Conservation (phyloP, 2,113 vertebrate genomes). For the Pteruthius melanotis region DNA sequence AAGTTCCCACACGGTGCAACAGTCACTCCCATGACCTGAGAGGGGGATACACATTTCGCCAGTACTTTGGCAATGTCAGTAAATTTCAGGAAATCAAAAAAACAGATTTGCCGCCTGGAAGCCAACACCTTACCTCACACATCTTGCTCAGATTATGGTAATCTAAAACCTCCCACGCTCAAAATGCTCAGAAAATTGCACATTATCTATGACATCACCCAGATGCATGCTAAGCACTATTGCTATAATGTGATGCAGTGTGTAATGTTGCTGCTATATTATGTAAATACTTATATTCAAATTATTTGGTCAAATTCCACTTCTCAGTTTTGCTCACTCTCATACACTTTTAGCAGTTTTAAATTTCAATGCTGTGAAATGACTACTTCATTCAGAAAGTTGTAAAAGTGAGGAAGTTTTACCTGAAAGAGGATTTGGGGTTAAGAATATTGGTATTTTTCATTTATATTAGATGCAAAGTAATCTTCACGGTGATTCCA, state of each 20-base stretch:
- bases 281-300: background rate
- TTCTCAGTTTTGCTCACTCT: background rate
- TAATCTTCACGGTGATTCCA: background rate
- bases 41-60: background rate
- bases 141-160: background rate
- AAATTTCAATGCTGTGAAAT: background rate
- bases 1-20: accelerated
- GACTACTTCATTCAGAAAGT: background rate
- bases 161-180: background rate
- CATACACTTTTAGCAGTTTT: background rate
- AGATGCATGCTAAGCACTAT: background rate
- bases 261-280: background rate
- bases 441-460: background rate
- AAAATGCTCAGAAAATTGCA: background rate
- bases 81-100: background rate
- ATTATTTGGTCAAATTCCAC: background rate
- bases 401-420: background rate
- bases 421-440: background rate
- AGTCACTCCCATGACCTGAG: background rate
- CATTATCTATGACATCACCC: background rate
- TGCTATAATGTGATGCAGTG: background rate
- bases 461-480: background rate
- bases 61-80: background rate
- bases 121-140: background rate
- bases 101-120: background rate